Percentiles rank a stretch among this genome's conserved stretches.
phyloP scores from a whole-genome alignment of 1,140 invertebrate genomes.

The Megathymus violae region DNA sequence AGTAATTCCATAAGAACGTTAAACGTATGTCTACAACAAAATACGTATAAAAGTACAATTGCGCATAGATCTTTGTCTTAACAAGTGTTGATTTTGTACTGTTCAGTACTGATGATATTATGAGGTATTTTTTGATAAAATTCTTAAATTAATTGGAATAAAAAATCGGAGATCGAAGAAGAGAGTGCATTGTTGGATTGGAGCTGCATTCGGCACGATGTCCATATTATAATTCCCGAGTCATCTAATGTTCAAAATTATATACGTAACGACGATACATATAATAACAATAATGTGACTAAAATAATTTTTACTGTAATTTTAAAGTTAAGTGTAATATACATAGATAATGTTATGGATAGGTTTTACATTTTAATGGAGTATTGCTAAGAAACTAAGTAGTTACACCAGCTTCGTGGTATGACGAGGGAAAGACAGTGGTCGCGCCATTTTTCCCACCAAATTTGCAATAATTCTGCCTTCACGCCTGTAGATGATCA shows the following conservation, averaged over 20 bases:
- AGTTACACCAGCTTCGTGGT: slow-evolving; percentile 30
- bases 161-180: slow-evolving; percentile 43
- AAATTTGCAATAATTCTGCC: slow-evolving; percentile 6
- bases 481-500: slow-evolving; percentile 7
- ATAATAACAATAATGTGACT: slow-evolving; percentile 82
- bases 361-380: slow-evolving; percentile 75
- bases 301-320: slow-evolving; percentile 81
- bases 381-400: slow-evolving; percentile 41
- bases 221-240: slow-evolving; percentile 56
- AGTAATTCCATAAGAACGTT: slow-evolving; percentile 65
- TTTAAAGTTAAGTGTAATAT: slow-evolving; percentile 81
- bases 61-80: slow-evolving; percentile 64
- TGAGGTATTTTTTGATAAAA: slow-evolving; percentile 76
- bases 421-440: slow-evolving; percentile 19
- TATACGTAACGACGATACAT: slow-evolving; percentile 83
- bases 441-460: slow-evolving; percentile 25
- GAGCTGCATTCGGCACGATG: slow-evolving; percentile 48
- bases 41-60: slow-evolving; percentile 83
- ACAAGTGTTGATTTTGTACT: slow-evolving; percentile 67
- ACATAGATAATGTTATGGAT: slow-evolving; percentile 61
- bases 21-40: slow-evolving; percentile 72
- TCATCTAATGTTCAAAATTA: slow-evolving; percentile 82
- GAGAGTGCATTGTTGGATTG: slow-evolving; percentile 36
- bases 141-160: slow-evolving; percentile 64
- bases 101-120: slow-evolving; percentile 61